phyloP scores from a whole-genome alignment of 2,888 invertebrate genomes.

The Enoplolaimus lenunculus region DNA sequence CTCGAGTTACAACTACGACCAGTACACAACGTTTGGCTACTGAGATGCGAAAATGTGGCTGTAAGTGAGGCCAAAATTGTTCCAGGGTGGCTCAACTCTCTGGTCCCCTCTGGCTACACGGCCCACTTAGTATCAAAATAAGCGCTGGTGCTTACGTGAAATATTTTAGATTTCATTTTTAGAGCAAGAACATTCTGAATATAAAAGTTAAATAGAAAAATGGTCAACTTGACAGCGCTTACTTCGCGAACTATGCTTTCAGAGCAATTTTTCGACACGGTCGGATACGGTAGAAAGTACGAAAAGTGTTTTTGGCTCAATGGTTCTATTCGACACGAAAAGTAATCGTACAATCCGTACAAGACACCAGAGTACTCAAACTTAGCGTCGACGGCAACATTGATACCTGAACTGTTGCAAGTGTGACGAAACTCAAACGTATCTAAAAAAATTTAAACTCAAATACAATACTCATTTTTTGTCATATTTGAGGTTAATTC shows the following conservation, averaged over 20 bases:
- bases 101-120: too few relatives aligned
- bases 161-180: background rate
- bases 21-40: too few relatives aligned
- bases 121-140: too few relatives aligned
- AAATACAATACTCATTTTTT: too few relatives aligned
- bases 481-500: too few relatives aligned
- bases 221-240: background rate
- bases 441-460: conserved; percentile 31
- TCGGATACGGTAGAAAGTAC: conserved; percentile 37
- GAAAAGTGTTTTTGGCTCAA: conserved; percentile 32
- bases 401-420: conserved; percentile 34
- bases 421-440: conserved; percentile 35
- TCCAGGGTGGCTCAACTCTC: too few relatives aligned
- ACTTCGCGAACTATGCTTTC: conserved; percentile 31
- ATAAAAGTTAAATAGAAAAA: too few relatives aligned
- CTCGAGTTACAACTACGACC: too few relatives aligned
- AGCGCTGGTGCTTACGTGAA: background rate
- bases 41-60: too few relatives aligned
- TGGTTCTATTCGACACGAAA: conserved; percentile 38
- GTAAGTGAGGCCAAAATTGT: too few relatives aligned
- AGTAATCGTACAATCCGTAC: conserved; percentile 41
- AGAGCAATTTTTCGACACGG: conserved; percentile 34
- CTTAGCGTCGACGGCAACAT: conserved; percentile 33
- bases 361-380: conserved; percentile 39
- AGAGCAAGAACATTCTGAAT: too few relatives aligned